Base-by-base conservation (phyloP, 2,113 vertebrate species). In the Chrysemys picta region DNA sequence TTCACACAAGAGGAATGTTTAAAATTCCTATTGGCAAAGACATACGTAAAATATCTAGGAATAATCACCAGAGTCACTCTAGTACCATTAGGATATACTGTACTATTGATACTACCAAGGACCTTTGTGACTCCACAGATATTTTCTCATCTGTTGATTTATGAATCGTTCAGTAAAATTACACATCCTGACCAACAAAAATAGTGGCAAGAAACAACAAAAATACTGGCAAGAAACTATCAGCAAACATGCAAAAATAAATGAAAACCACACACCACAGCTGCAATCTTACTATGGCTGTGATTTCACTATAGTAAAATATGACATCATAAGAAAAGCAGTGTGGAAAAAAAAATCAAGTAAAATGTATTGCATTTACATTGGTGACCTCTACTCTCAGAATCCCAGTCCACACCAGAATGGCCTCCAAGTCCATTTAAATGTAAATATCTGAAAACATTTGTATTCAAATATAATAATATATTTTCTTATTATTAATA, bases 291-390 rank as follows among this genome's bases (percentile, higher is more conserved):
- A 27, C 2, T 21, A 3, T 38, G 65, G 82, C 0, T 4, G 59
- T 4, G 4, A 13, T 1, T 17, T 75, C 88, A 25, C 78, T 38
- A 0, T 3, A 72, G 84, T 0, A 1, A 91, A 38, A 9, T 17
- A 1, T 0, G 12, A 85, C 1, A 0, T 5, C 76, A 83, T 57
- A 35, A 21, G 69, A 75, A 16, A 22, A 75, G 38, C n/a, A 24
- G 2, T 12, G 27, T 89, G 53, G 7, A 1, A 3, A 53, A 11
- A 11, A 69, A 75, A 17, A 89, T 38, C 31, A 45, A 80, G 5
- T 21, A 75, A 91, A 94, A 79, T 14, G 14, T 49, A 24, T 9
- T 79, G 45, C 47, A 29, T 47, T 49, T 49, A 49, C 45, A 49
- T 29, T 31, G 42, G 27, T 78, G 75, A 45, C 75, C 7, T 13